A percentile compares a stretch with the other conserved stretches of the same genome.
Conservation (phyloP, 2,113 vertebrate species). For the Oryzias woworae region DNA sequence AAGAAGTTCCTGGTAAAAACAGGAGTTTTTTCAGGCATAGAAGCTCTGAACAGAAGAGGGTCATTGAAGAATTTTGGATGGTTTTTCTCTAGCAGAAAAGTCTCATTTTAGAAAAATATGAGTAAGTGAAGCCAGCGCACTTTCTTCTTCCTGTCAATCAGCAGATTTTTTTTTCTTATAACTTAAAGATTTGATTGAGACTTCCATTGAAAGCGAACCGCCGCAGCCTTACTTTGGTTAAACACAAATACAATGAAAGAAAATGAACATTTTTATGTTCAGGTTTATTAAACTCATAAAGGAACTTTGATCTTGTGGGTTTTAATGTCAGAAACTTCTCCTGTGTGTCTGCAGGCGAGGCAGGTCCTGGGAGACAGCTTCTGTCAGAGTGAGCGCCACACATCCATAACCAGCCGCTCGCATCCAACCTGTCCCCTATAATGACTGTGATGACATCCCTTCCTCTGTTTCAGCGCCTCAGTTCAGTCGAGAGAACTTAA, state of each 20-base stretch:
- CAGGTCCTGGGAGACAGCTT: slow-evolving; percentile 87
- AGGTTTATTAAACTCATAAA: neutral
- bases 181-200: too few species aligned
- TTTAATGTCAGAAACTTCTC: neutral
- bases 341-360: slow-evolving; percentile 75
- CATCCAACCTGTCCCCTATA: neutral
- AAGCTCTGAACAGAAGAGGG: too few species aligned
- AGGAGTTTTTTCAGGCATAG: too few species aligned
- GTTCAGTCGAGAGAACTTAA: slow-evolving; percentile 71
- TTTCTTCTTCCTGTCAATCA: too few species aligned
- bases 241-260: neutral
- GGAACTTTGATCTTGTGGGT: neutral
- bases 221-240: too few species aligned
- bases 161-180: too few species aligned
- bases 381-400: slow-evolving; percentile 80
- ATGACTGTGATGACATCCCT: slow-evolving; percentile 9
- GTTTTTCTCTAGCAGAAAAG: too few species aligned
- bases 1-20: neutral
- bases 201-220: too few species aligned
- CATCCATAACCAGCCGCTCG: neutral
- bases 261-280: neutral
- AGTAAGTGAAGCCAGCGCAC: too few species aligned
- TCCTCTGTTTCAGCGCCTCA: slow-evolving; percentile 75
- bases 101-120: too few species aligned
- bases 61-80: too few species aligned